Base-by-base conservation (phyloP, 2,888 invertebrate genomes). In the Athalia cordata region DNA sequence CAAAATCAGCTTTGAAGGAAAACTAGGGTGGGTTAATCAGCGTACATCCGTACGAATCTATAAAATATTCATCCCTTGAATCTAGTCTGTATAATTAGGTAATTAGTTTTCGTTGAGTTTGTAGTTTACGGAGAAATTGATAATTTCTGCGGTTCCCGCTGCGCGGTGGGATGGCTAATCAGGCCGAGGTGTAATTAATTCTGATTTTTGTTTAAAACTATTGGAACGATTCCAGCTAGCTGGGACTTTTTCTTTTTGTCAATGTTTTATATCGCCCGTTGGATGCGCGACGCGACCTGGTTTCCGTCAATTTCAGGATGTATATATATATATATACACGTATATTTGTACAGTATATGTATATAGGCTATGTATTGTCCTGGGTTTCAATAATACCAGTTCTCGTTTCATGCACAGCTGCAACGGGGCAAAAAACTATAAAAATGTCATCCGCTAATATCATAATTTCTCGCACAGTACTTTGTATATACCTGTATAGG, bases 171-270 rank as follows among this genome's bases (percentile, higher is more conserved):
- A 52, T 52, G 55, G 47, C 29, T 29, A 68, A 68, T 68, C 50
- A 55, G 52, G 59, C 72, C 13, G 59, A 59, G 11, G 64, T 29
- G 59, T 72, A 59, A 68, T 68, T 50, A 68, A 72, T 59, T 72
- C 72, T 72, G 45, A 72, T 72, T 57, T 72, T 72, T 8, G 59
- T 59, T 57, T 47, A 47, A 59, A 72, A 72, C 47, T 57, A 57
- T 47, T 72, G 72, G 72, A 57, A 6, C 47, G 59, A 8, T 59
- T 72, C 72, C 72, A 72, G 59, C 59, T 8, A 29, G 29, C 9
- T 15, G 66, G n/a, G 47, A n/a, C 11, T 13, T 65, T n/a, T 43
- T 64, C 11, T 43, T 11, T 8, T 47, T 66, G 3, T 66, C n/a
- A 47, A 8, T 66, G 47, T 59, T 72, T 72, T 59, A 29, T 72